phyloP scores from a whole-genome alignment of 2,113 vertebrate genomes.

The Gymnarchus niloticus region DNA sequence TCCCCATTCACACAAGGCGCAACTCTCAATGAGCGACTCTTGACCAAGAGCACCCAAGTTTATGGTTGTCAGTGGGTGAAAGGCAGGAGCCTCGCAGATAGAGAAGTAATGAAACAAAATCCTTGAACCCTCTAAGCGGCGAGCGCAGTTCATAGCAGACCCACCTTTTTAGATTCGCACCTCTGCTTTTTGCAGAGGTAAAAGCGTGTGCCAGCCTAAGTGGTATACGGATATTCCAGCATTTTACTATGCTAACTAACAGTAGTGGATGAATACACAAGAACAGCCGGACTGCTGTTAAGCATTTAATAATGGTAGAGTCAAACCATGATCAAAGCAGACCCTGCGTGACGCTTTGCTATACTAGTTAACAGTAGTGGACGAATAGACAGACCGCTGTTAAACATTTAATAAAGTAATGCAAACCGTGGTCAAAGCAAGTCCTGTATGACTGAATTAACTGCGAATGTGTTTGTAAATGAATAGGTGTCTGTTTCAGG shows the following conservation, averaged over 20 bases:
- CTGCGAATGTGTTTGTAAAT: not conserved
- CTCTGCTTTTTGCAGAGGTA: not conserved
- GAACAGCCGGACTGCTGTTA: not conserved
- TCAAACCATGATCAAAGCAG: too few species aligned
- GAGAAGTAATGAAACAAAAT: not conserved
- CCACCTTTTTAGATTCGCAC: not conserved
- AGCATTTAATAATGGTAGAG: not conserved
- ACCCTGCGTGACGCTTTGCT: too few species aligned
- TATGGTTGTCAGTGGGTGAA: not conserved
- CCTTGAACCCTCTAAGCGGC: not conserved
- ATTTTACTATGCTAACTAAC: not conserved
- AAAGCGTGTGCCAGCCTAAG: not conserved
- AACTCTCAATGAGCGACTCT: not conserved
- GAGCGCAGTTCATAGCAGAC: not conserved
- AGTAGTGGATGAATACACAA: not conserved
- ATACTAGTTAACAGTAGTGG: not conserved
- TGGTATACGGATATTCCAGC: not conserved
- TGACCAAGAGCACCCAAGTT: slow-evolving; percentile 4
- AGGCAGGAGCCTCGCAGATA: not conserved
- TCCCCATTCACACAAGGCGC: not conserved
- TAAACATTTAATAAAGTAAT: not conserved
- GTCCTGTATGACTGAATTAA: not conserved
- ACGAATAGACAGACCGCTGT: not conserved
- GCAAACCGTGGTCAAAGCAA: not conserved
- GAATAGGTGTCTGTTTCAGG: not conserved